These are phyloP conservation scores for Zosterops japonicus DNA, from an alignment of 2,113 vertebrate species.

Conservation along the genomic window DNA sequence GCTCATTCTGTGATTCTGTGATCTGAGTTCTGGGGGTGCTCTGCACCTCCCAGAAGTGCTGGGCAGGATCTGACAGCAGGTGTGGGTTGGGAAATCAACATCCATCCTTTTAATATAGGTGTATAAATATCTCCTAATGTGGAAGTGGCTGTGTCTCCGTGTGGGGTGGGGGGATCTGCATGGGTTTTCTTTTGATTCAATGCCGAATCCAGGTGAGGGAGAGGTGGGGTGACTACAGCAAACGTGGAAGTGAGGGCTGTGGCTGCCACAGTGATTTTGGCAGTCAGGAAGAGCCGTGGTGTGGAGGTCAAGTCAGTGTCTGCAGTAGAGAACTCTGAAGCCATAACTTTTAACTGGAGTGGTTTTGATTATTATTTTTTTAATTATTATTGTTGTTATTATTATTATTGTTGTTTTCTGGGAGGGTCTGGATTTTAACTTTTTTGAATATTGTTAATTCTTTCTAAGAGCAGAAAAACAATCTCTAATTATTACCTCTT, in stretches of 20 bases:
- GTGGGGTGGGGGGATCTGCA: slow-evolving; percentile 54
- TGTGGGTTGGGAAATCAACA: slow-evolving; percentile 56
- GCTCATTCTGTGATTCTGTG: neutral
- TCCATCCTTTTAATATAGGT: slow-evolving; percentile 9
- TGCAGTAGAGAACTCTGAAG: slow-evolving; percentile 72
- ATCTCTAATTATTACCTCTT: slow-evolving; percentile 80
- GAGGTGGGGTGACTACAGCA: neutral
- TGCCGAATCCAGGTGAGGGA: neutral
- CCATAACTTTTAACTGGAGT: slow-evolving; percentile 84
- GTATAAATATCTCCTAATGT: slow-evolving; percentile 55
- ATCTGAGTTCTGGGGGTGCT: neutral
- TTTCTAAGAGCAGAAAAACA: slow-evolving; percentile 76
- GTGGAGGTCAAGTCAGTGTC: slow-evolving; percentile 46
- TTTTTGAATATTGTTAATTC: slow-evolving; percentile 74
- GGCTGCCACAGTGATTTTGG: neutral
- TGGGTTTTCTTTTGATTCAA: slow-evolving; percentile 49
- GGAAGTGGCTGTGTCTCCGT: slow-evolving; percentile 65
- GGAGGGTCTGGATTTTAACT: slow-evolving; percentile 78
- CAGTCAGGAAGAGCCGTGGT: neutral
- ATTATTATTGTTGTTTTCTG: slow-evolving; percentile 16
- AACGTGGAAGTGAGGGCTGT: neutral
- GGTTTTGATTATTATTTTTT: slow-evolving; percentile 47
- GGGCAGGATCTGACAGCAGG: neutral
- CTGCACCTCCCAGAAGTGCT: neutral
- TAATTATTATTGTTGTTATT: neutral